Percentiles rank a stretch among this genome's conserved stretches.
phyloP scores from a whole-genome alignment of 2,797 vertebrate species.

The Microhierax caerulescens region DNA sequence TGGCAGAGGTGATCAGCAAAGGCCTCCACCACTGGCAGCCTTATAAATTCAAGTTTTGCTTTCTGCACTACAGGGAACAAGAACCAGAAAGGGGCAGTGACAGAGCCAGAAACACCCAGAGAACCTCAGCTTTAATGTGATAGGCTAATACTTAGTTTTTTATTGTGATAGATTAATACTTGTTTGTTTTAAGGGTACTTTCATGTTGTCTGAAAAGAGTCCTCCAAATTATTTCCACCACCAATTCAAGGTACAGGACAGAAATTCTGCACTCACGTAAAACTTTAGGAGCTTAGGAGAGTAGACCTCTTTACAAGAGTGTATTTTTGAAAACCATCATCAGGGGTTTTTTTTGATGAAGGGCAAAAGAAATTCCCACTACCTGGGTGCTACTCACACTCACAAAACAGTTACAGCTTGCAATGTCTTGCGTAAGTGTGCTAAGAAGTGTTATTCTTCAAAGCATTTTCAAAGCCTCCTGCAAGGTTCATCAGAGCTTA shows the following conservation, averaged over 20 bases:
- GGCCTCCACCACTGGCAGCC: neutral
- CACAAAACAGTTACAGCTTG: neutral
- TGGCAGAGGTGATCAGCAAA: neutral
- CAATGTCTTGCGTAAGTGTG: neutral
- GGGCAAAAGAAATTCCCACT: neutral
- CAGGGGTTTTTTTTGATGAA: neutral
- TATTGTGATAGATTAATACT: neutral
- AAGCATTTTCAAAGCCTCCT: neutral
- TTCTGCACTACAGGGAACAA: neutral
- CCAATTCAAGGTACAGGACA: neutral
- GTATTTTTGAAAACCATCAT: neutral
- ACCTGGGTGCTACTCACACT: neutral
- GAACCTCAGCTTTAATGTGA: neutral
- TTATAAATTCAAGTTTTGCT: neutral
- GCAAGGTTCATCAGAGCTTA: neutral
- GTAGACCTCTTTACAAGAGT: neutral
- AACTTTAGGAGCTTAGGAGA: neutral
- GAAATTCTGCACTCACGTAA: neutral
- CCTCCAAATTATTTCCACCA: neutral
- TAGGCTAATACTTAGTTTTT: neutral
- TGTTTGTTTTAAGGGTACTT: neutral
- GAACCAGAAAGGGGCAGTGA: neutral
- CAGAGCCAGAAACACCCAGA: neutral
- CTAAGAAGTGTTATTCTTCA: neutral
- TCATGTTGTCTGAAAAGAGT: neutral